phyloP scores from a whole-genome alignment of 2,113 vertebrate genomes.

The Triplophysa tibetana region DNA sequence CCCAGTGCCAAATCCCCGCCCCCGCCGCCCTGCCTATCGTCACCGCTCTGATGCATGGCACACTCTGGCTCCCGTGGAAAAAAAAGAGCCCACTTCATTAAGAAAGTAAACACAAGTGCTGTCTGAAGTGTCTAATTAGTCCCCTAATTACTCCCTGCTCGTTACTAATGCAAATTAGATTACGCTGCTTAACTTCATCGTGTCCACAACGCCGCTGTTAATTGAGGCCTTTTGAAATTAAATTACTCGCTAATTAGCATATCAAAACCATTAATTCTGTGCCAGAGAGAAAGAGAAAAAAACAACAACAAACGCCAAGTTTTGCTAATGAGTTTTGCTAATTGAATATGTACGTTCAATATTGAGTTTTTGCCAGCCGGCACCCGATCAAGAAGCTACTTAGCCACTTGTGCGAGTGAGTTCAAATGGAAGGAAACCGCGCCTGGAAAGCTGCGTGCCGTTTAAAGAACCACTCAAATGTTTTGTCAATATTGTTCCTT shows the following conservation, averaged over 20 bases:
- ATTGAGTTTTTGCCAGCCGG: slow-evolving; percentile 68
- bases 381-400: slow-evolving; percentile 66
- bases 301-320: slow-evolving; percentile 97
- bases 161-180: slow-evolving; percentile 99
- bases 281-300: slow-evolving; percentile 83
- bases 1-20: slow-evolving; percentile 41
- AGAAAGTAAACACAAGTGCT: slow-evolving; percentile 99
- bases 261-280: slow-evolving; percentile 99
- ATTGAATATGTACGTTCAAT: slow-evolving; percentile 91
- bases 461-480: slow-evolving; percentile 64
- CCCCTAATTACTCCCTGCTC: slow-evolving; percentile 99
- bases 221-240: slow-evolving; percentile 99
- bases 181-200: slow-evolving; percentile 99
- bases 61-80: slow-evolving; percentile 64
- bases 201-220: slow-evolving; percentile 99
- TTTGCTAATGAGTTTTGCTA: slow-evolving; percentile 98
- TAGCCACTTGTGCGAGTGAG: slow-evolving; percentile 32
- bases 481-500: slow-evolving; percentile 69
- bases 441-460: slow-evolving; percentile 60
- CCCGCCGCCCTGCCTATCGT: neutral
- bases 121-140: slow-evolving; percentile 99
- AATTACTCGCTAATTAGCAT: slow-evolving; percentile 99
- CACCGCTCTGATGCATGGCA: slow-evolving; percentile 51
- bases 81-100: slow-evolving; percentile 95
- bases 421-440: slow-evolving; percentile 52